A percentile compares a stretch with the other conserved stretches of the same genome.
phyloP scores from a whole-genome alignment of 1,140 invertebrate genomes.

The Argopecten irradians region DNA sequence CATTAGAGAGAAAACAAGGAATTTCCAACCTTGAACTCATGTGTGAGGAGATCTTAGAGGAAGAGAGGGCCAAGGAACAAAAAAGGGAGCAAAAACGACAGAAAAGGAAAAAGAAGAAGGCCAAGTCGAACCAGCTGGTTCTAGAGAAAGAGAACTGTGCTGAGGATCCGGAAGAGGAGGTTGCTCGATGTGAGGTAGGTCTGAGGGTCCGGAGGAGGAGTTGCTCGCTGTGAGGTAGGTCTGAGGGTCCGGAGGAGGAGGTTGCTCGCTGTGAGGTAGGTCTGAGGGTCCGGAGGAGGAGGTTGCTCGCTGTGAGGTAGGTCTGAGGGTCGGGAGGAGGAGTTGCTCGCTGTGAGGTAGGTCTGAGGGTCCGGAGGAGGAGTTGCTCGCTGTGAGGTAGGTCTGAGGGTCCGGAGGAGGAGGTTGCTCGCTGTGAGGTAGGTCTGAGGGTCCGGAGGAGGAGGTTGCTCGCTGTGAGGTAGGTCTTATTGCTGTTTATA shows the following conservation, averaged over 20 bases:
- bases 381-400: no score
- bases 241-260: no score
- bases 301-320: no score
- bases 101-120: constrained; percentile 90
- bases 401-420: no score
- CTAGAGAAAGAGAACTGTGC: constrained; percentile 57
- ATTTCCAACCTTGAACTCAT: constrained; percentile 83
- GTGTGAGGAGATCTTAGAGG: constrained; percentile 77
- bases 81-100: constrained; percentile 91
- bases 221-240: constrained; percentile 42
- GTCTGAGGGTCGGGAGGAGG: constrained; percentile 30
- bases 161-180: background rate
- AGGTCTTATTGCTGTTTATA: background rate
- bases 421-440: no score
- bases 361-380: no score
- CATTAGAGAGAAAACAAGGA: constrained; percentile 91
- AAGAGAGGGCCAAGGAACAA: constrained; percentile 89
- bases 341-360: no score
- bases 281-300: no score
- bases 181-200: background rate
- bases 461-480: no score
- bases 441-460: no score
- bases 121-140: constrained; percentile 59
- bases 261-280: no score
- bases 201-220: background rate